Base-by-base conservation (phyloP, 2,797 vertebrate genomes). In the Champsocephalus esox region DNA sequence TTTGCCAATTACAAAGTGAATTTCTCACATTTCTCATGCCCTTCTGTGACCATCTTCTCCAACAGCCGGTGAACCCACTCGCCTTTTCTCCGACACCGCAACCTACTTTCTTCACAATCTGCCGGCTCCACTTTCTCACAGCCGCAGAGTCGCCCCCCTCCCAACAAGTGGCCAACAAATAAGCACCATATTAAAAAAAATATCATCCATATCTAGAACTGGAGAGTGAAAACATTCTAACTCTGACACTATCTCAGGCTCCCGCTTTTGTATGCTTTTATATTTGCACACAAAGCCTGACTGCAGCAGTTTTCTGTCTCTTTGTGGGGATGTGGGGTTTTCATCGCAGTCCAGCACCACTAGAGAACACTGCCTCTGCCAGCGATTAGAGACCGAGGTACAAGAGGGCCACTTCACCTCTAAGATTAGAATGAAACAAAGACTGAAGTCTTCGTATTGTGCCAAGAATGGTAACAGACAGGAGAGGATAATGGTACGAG, bases 361-460 rank as follows among this genome's bases (percentile, higher is more conserved):
- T 87, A 90, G 69, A 92, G 86, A 89, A 86, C 79, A 81, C 80
- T 5, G 87, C 88, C 83, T 89, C 82, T 91, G 93, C 90, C 91
- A 89, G 87, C 81, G 89, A 90, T 91, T 91, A 90, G 85, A 88
- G 88, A 86, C 74, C n/a, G 69, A 79, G 83, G 70, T 80, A 89
- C 83, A 88, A 89, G 90, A 94, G 91, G 87, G 84, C 88, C 92
- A 94, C 93, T 94, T 94, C 90, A 94, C 84, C 89, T 90, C 84
- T 57, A 66, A 89, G 85, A 92, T 92, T 89, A 89, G 78, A 90
- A 80, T 75, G 73, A 92, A 88, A 94, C 87, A 94, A 94, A 92
- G 87, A 69, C 82, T 64, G 51, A 73, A 83, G 86, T 86, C 87
- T 86, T 90, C 66, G 49, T 21, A 82, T 88, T 88, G 89, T 88